Evolutionary conservation across 2,797 vertebrate species (phyloP), one percentile per base, ranked within the genome.

Genomic region (Tympanoctomys barrerae): DNA sequence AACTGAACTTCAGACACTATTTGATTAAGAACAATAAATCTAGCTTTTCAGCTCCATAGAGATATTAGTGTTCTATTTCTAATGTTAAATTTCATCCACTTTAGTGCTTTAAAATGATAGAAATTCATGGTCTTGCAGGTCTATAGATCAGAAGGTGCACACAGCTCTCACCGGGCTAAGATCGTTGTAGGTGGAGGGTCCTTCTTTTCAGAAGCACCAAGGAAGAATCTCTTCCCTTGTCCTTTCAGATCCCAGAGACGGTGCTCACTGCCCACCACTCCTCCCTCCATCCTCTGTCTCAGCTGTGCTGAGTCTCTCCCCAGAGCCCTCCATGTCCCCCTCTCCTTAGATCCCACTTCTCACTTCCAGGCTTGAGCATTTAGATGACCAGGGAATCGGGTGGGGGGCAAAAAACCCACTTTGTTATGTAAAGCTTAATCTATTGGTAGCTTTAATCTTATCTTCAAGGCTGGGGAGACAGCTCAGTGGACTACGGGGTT

Each of bases 11-110:
- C 10, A 61, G 75, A 33, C 3, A 36, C 9, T 94, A 21, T 64
- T 89, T 87, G 6, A 54, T 82, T 92, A 89, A 83, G 6, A 16
- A 36, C 66, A 93, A 70, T 24, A 88, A 61, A 66, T 36, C 28
- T 59, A 49, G 4, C 0, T 36, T 83, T 89, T 89, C 36, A 82
- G 4, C 16, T 90, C 84, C 19, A 7, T 52, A 33, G 33, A 33
- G 42, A 3, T 86, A 22, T 75, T 94, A 59, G 3, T 80, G 75
- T 94, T 88, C 66, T 80, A 26, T 81, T 71, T 49, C 21, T 57
- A 18, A 81, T 39, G n/a, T n/a, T 84, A 95, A 83, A 75, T 89
- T 75, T 42, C n/a, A 2, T 61, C 11, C 73, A 31, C 42, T 13
- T 28, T 61, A 85, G 49, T 57, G 22, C 2, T 75, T 73, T 73